Evolutionary conservation across 2,888 invertebrate genomes (phyloP), one percentile per base, ranked within the genome.

Genomic region (Eilema griseolum): DNA sequence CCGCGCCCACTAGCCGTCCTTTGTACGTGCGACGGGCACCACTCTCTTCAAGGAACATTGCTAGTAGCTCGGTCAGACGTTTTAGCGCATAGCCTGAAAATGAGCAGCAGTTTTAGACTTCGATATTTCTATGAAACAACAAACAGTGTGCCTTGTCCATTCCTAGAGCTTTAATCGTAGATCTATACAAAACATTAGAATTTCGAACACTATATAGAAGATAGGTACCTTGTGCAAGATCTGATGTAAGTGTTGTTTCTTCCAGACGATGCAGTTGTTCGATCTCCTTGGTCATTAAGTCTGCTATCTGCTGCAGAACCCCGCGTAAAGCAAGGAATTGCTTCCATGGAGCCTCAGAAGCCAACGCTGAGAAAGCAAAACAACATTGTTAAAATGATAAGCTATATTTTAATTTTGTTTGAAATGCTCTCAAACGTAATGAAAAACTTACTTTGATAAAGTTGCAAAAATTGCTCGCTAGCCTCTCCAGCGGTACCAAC

Each of bases 21-120:
- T 99, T 99, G 94, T 98, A 99, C 66, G 98, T 97, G 82, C 98
- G 97, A 61, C 98, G 97, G 56, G 99, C 98, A 61, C 97, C 97
- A 4, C 97, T 96, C 83, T 98, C 98, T 78, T 98, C 98, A 65
- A 99, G 95, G 95, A 99, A 98, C 85, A 98, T 97, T 11, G 98
- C 97, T 82, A 99, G 93, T 26, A 99, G 92, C 89, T 99, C 98
- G 60, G 98, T 98, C 61, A 98, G 96, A 86, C 98, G 98, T 85
- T 99, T 98, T 71, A 99, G 92, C 0, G 99, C 98, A 92, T 98
- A 99, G 5, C 99, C 97, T 96, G 86, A 0, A 56, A 20, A 23
- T 31, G 61, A 56, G 4, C 2, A 10, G 31, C 16, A 12, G 7
- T 1, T 20, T n/a, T 52, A n/a, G 16, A 52, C n/a, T n/a, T n/a